These are phyloP conservation scores for Clitarchus hookeri DNA, from an alignment of 2,888 invertebrate species.

Conservation along the genomic window DNA sequence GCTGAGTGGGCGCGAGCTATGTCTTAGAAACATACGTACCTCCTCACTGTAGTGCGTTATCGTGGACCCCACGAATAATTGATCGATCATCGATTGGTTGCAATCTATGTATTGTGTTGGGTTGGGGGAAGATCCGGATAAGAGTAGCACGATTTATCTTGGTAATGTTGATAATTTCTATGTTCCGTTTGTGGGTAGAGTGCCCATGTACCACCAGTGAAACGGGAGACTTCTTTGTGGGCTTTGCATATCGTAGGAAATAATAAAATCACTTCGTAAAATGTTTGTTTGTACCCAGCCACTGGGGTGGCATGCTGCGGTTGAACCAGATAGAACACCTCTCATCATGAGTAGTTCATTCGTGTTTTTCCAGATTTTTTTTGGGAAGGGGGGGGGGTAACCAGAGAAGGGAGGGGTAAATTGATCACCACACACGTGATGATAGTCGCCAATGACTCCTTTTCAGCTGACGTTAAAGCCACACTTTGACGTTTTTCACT, in stretches of 20 bases:
- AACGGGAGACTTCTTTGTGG: constrained; percentile 38
- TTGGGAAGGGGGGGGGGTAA: no score
- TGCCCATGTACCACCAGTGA: constrained; percentile 46
- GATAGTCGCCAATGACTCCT: no score
- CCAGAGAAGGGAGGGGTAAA: no score
- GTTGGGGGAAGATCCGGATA: constrained; percentile 31
- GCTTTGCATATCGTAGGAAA: constrained; percentile 42
- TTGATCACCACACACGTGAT: no score
- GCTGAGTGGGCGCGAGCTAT: no score
- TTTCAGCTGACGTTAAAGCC: constrained; percentile 43
- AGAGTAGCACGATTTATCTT: constrained; percentile 43
- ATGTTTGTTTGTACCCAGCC: constrained; percentile 43
- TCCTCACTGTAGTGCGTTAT: no score
- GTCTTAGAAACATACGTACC: no score
- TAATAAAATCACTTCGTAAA: constrained; percentile 45
- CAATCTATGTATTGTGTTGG: neutral
- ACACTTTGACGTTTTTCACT: constrained; percentile 49
- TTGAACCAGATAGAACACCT: no score
- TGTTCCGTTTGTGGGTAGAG: constrained; percentile 46
- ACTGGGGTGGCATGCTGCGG: constrained; percentile 40
- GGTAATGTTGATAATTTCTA: constrained; percentile 42
- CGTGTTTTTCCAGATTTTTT: no score
- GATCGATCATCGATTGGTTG: constrained; percentile 22
- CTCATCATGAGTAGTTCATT: no score
- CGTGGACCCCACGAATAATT: neutral